These are phyloP conservation scores for Leptinotarsa tumamoca DNA, from an alignment of 2,888 invertebrate genomes.

Conservation along the genomic window DNA sequence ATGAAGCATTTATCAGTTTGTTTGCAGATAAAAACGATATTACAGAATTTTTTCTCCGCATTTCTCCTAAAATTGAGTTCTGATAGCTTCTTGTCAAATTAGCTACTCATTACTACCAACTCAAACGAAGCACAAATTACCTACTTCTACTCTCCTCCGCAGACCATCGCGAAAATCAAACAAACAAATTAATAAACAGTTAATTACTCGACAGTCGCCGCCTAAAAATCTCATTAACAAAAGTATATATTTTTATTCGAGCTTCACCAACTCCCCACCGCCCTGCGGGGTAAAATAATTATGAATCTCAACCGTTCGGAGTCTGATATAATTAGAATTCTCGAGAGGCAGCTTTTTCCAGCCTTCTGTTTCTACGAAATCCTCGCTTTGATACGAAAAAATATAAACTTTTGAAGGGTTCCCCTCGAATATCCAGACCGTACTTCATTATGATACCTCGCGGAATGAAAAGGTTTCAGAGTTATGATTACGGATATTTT, in stretches of 20 bases:
- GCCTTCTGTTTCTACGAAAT: slow-evolving; percentile 7
- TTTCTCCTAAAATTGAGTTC: no score
- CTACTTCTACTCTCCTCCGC: background rate
- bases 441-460: slow-evolving; percentile 13
- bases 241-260: slow-evolving; percentile 1
- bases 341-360: slow-evolving; percentile 6
- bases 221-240: slow-evolving; percentile 1
- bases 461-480: slow-evolving; percentile 5
- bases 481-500: slow-evolving; percentile 5
- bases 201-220: background rate
- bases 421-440: background rate
- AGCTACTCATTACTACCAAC: no score
- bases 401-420: slow-evolving; percentile 9
- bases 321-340: slow-evolving; percentile 10
- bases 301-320: slow-evolving; percentile 10
- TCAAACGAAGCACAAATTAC: background rate
- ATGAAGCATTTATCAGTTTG: no score
- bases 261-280: background rate
- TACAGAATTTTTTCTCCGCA: no score
- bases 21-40: no score
- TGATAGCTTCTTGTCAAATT: no score
- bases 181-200: background rate
- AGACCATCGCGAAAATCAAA: background rate
- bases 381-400: slow-evolving; percentile 4
- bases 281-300: slow-evolving; percentile 5